Percentiles rank a stretch among this genome's conserved stretches.
Conservation (phyloP, 2,113 vertebrate species). For the Octodon degus region DNA sequence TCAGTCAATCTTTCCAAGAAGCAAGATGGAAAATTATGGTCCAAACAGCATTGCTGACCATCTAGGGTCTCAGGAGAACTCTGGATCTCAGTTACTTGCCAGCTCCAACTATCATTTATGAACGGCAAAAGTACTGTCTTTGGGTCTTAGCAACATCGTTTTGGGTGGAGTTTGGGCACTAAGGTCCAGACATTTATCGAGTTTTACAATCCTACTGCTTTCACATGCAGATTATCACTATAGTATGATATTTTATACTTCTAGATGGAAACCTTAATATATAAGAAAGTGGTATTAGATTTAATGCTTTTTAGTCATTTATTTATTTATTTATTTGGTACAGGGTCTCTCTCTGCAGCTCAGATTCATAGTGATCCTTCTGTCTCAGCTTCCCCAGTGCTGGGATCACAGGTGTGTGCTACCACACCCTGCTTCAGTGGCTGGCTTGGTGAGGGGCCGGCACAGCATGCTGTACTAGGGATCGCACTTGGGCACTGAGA, state of each 20-base stretch:
- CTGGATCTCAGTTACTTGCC: background rate
- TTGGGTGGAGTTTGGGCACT: background rate
- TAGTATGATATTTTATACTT: background rate
- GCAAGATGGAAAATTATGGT: slow-evolving; percentile 63
- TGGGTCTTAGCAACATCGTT: background rate
- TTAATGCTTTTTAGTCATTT: background rate
- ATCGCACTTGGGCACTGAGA: no score
- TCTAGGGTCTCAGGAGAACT: slow-evolving; percentile 19
- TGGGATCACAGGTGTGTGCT: no score
- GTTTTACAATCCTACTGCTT: background rate
- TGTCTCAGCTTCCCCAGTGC: no score
- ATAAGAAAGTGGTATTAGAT: background rate
- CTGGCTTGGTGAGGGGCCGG: no score
- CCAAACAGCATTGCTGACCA: slow-evolving; percentile 8
- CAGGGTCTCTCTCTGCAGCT: no score
- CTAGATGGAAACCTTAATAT: background rate
- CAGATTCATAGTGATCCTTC: no score
- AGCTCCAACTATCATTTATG: slow-evolving; percentile 48
- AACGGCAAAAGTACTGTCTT: slow-evolving; percentile 21
- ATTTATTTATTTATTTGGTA: no score
- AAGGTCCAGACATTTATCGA: background rate
- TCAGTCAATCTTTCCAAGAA: slow-evolving; percentile 66
- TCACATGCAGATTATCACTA: background rate
- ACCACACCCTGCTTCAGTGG: no score
- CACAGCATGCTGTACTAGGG: no score